Percentiles rank a stretch among this genome's conserved stretches.
phyloP scores from a whole-genome alignment of 53 echinoderm and acorn worm species.

The Echinometra lucunter region DNA sequence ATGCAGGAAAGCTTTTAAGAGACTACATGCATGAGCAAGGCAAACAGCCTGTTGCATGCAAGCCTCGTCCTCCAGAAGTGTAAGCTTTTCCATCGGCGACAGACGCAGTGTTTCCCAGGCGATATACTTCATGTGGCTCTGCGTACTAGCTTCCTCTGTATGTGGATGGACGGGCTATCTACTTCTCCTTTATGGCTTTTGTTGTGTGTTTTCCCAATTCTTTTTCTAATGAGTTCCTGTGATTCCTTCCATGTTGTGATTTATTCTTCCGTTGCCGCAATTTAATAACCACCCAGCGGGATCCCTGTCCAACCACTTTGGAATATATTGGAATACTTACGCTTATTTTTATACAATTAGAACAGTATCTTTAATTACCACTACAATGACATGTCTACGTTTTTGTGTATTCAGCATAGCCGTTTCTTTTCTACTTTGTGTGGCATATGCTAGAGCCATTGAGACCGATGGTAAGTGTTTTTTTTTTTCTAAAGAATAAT shows the following conservation, averaged over 20 bases:
- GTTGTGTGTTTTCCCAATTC: background rate
- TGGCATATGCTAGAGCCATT: conserved; percentile 24
- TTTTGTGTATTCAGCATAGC: background rate
- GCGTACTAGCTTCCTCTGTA: background rate
- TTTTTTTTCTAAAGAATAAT: background rate
- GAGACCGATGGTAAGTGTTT: conserved; percentile 1
- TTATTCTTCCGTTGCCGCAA: background rate
- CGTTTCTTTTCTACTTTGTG: background rate
- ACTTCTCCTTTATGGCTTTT: background rate
- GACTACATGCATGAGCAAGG: background rate
- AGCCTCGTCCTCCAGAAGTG: conserved; percentile 7
- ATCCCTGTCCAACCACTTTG: background rate
- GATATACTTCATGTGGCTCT: background rate
- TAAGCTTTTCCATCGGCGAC: conserved; percentile 2
- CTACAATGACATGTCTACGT: conserved; percentile 21
- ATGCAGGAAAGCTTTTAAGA: background rate
- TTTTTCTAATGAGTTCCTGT: background rate
- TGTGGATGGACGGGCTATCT: background rate
- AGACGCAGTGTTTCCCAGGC: conserved; percentile 51
- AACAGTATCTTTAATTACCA: background rate
- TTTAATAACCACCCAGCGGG: background rate
- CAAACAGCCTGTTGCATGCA: conserved; percentile 49
- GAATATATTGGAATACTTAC: conserved; percentile 29
- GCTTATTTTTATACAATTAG: background rate
- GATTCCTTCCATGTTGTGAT: background rate